Percentiles rank a stretch among this genome's conserved stretches.
Conservation (phyloP, 2,888 invertebrate genomes). For the Slavum lentiscoides region DNA sequence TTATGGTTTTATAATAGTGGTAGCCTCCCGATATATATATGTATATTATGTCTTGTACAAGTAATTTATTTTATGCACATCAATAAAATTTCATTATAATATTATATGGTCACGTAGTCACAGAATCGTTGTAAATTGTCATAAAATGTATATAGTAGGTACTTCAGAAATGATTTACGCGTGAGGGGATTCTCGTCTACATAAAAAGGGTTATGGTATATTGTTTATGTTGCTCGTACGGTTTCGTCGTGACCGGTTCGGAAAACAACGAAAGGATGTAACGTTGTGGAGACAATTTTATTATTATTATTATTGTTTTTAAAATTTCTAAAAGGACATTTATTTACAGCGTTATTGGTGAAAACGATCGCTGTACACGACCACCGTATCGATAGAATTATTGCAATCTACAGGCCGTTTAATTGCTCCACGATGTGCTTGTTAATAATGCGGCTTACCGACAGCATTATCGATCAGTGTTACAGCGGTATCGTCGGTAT, state of each 20-base stretch:
- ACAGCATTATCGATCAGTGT: slow-evolving; percentile 19
- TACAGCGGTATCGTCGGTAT: background rate
- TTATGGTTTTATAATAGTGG: background rate
- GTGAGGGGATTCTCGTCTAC: slow-evolving; percentile 10
- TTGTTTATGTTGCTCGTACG: background rate
- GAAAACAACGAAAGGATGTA: slow-evolving; percentile 8
- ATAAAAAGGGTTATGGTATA: too few relatives aligned
- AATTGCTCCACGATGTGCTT: slow-evolving; percentile 18
- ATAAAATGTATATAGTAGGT: background rate
- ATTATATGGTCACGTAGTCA: background rate
- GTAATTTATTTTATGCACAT: background rate
- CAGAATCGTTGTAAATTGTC: background rate
- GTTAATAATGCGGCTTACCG: slow-evolving; percentile 25
- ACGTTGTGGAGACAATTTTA: background rate
- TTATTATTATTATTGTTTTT: background rate
- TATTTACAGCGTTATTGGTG: background rate
- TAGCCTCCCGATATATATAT: background rate
- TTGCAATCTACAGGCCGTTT: slow-evolving; percentile 21
- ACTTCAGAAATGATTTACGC: background rate
- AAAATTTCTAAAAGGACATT: background rate
- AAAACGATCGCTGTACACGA: slow-evolving; percentile 23
- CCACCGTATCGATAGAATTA: slow-evolving; percentile 13
- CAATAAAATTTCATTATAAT: background rate
- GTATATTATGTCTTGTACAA: too few relatives aligned
- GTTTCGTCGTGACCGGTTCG: slow-evolving; percentile 33